A percentile compares a stretch with the other conserved stretches of the same genome.
These are phyloP conservation scores for Plotosus lineatus DNA, from an alignment of 2,113 vertebrate species.

Conservation along the genomic window DNA sequence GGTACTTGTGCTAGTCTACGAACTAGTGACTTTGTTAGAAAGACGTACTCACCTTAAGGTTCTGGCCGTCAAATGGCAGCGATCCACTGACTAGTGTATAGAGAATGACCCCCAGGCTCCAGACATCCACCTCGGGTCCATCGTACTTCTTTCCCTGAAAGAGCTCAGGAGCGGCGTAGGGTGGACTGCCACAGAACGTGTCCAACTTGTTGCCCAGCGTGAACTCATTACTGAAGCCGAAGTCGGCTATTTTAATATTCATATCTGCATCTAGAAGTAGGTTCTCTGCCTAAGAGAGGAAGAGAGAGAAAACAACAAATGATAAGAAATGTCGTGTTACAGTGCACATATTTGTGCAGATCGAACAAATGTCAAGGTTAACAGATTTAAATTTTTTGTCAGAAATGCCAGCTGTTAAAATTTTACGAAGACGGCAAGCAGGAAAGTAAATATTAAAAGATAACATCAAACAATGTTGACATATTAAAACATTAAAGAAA, in stretches of 20 bases:
- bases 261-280: slow-evolving; percentile 87
- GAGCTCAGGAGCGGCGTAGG: slow-evolving; percentile 96
- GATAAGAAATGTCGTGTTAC: background rate
- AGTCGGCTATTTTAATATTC: slow-evolving; percentile 97
- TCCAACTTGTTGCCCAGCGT: slow-evolving; percentile 93
- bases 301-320: background rate
- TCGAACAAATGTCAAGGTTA: too few relatives aligned
- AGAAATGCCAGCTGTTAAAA: background rate
- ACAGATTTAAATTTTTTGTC: background rate
- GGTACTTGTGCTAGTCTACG: background rate
- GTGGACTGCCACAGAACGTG: slow-evolving; percentile 96
- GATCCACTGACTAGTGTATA: slow-evolving; percentile 60
- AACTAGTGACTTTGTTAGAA: background rate
- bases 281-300: slow-evolving; percentile 79
- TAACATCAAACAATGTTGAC: too few relatives aligned
- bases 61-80: slow-evolving; percentile 57
- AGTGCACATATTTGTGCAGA: background rate
- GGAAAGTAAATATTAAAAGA: too few relatives aligned
- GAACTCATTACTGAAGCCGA: slow-evolving; percentile 98
- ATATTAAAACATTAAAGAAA: background rate
- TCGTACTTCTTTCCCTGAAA: slow-evolving; percentile 97
- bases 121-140: slow-evolving; percentile 87
- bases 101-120: slow-evolving; percentile 61
- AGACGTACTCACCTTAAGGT: slow-evolving; percentile 45
- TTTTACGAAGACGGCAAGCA: background rate